phyloP scores from a whole-genome alignment of 2,797 vertebrate genomes.

The Mormyrus hasselquistii region DNA sequence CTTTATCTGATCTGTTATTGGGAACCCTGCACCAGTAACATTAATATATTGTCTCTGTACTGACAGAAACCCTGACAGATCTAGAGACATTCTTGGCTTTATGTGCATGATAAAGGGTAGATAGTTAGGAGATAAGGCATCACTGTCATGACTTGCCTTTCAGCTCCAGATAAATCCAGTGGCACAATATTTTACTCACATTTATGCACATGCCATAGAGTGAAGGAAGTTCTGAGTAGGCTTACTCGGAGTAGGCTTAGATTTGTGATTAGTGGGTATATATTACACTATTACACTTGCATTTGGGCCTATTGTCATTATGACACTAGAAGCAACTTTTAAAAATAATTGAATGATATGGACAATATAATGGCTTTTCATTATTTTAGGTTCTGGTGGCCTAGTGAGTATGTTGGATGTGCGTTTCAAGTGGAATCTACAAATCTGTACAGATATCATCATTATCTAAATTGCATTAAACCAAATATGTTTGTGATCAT shows the following conservation, averaged over 20 bases:
- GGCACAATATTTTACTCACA: conserved; percentile 43
- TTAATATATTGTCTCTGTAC: conserved; percentile 33
- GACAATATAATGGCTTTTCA: neutral
- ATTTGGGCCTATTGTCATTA: neutral
- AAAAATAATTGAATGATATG: neutral
- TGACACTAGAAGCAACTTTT: neutral
- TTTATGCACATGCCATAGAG: conserved; percentile 34
- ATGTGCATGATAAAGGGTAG: conserved; percentile 46
- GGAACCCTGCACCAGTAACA: conserved; percentile 23
- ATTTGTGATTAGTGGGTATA: neutral
- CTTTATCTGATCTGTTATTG: conserved; percentile 26
- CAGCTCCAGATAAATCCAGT: conserved; percentile 47
- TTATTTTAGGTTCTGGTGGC: neutral
- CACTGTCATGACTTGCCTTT: conserved; percentile 58
- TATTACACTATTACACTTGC: neutral
- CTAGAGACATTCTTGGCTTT: conserved; percentile 51
- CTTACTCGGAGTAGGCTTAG: neutral
- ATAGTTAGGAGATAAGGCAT: conserved; percentile 52
- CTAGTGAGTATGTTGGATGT: too few species aligned
- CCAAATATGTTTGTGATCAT: too few species aligned
- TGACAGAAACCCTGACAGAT: conserved; percentile 46
- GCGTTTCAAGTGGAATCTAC: too few species aligned
- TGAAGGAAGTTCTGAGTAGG: neutral
- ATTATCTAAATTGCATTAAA: neutral
- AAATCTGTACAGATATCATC: too few species aligned